Evolutionary conservation across 2,888 invertebrate genomes (phyloP), one percentile per base, ranked within the genome.

Genomic region (Sphecodes monilicornis): DNA sequence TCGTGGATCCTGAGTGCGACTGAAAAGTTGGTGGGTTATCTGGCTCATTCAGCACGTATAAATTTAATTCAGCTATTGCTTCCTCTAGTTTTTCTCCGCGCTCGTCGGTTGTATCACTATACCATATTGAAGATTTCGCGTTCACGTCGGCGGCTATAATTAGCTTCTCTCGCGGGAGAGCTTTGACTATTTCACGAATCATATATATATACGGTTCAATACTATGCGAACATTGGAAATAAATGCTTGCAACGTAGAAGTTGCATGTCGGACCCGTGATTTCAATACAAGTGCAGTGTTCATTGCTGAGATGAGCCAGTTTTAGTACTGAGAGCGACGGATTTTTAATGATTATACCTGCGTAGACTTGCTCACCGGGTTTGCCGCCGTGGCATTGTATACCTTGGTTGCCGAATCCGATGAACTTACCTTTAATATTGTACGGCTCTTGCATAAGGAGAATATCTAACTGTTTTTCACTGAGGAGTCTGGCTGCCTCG

Each of bases 1-100:
- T 80, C 5, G 82, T 76, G 18, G 36, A 16, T 0, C 86, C 84
- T 8, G 10, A 39, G 39, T 10, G 8, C 10, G 10, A 10, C 0
- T n/a, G n/a, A n/a, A n/a, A 39, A 1, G 39, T 39, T 0, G 39
- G 39, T 39, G 39, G 39, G 1, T 39, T 39, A 8, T 10, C 39
- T 10, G 68, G n/a, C 11, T 69, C 32, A 3, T 64, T 64, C 3
- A 64, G 3, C 4, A 32, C n/a, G 26, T n/a, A n/a, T 1, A 57
- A 26, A 5, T n/a, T 57, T 1, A 10, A 6, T 1, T 22, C 4
- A 22, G 26, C 26, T 10, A 57, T 8, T 0, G 1, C 5, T 5
- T 57, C 29, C 16, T 64, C n/a, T 0, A 64, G n/a, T 10, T 8
- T 32, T 13, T 32, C 32, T 13, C 16, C 32, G 16, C 11, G 3